Percentiles rank a stretch among this genome's conserved stretches.
Conservation (phyloP, 2,113 vertebrate species). For the Nymphicus hollandicus region DNA sequence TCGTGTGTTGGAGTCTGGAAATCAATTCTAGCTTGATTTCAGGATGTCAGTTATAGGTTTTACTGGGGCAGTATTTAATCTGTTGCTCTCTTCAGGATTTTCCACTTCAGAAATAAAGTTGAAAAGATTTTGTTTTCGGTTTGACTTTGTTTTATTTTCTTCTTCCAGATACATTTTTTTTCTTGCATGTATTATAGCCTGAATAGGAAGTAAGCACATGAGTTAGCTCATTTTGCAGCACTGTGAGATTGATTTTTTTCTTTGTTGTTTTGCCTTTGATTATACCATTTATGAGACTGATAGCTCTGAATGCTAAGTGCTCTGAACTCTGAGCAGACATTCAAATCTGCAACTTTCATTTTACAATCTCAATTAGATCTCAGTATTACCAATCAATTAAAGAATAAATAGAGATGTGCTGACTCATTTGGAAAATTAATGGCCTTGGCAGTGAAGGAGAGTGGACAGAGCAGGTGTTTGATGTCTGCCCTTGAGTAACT, state of each 20-base stretch:
- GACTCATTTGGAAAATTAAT: slow-evolving; percentile 51
- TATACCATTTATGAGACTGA: background rate
- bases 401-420: slow-evolving; percentile 37
- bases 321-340: slow-evolving; percentile 15
- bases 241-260: background rate
- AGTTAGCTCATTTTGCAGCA: background rate
- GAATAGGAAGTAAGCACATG: background rate
- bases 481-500: slow-evolving; percentile 43
- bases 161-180: background rate
- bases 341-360: slow-evolving; percentile 25
- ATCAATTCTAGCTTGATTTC: slow-evolving; percentile 37
- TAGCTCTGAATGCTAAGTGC: background rate
- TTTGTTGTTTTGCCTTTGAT: slow-evolving; percentile 24
- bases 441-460: background rate
- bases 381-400: slow-evolving; percentile 24
- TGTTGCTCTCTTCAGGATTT: background rate
- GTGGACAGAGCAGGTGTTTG: slow-evolving; percentile 47
- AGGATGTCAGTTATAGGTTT: background rate
- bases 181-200: background rate
- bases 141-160: background rate
- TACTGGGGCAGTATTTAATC: background rate
- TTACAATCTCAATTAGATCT: slow-evolving; percentile 42
- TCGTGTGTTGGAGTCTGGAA: background rate
- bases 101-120: background rate
- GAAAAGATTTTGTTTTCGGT: background rate